phyloP scores from a whole-genome alignment of 2,113 vertebrate species.

The Cyphomyrus discorhynchus region DNA sequence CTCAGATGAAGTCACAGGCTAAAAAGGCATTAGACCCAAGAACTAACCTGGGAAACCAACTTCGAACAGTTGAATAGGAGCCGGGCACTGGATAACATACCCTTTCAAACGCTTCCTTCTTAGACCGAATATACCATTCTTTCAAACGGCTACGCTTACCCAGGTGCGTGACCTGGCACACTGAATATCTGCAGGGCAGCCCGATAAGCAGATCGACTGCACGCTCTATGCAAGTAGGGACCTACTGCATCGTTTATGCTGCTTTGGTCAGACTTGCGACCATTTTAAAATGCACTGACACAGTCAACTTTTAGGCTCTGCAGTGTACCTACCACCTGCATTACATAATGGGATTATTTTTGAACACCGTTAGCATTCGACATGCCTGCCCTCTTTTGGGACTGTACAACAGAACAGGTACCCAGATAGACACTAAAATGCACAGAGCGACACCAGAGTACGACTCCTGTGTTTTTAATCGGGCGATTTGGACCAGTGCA shows the following conservation, averaged over 20 bases:
- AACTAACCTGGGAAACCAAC: background rate
- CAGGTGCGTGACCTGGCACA: background rate
- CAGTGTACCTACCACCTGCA: background rate
- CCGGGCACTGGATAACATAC: background rate
- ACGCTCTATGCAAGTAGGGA: background rate
- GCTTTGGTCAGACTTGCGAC: background rate
- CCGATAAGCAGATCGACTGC: background rate
- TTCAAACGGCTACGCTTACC: background rate
- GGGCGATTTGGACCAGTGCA: background rate
- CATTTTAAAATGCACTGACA: background rate
- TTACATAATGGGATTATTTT: slow-evolving; percentile 5
- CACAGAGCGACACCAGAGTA: background rate
- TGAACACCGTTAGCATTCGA: background rate
- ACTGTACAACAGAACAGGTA: background rate
- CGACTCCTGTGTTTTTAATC: background rate
- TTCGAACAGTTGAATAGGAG: background rate
- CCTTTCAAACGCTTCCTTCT: background rate
- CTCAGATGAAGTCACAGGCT: background rate
- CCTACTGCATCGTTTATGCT: background rate
- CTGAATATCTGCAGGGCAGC: background rate
- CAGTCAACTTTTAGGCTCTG: background rate
- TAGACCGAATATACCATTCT: background rate
- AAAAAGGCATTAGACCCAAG: background rate
- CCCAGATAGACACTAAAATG: background rate
- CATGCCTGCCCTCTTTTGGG: background rate